Percentiles rank a stretch among this genome's conserved stretches.
Evolutionary conservation across 2,113 vertebrate species (phyloP).

Genomic region (Vulpes lagopus): DNA sequence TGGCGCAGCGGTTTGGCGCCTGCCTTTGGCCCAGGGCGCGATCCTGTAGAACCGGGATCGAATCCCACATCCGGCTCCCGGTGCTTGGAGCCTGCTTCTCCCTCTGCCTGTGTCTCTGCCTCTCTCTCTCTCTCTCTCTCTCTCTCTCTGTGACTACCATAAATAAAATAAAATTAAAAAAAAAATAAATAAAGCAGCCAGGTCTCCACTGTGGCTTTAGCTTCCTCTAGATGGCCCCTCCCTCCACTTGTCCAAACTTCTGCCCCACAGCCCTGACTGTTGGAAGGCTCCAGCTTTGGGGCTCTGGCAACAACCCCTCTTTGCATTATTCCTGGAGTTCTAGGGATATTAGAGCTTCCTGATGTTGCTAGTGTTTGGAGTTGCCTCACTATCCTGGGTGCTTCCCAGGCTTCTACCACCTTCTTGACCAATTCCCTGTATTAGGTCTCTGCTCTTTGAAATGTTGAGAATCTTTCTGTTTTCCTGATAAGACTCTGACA

Average conservation of each 20-base stretch:
- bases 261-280: neutral
- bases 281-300: neutral
- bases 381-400: neutral
- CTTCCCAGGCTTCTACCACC: neutral
- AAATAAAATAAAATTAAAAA: no score
- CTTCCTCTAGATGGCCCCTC: neutral
- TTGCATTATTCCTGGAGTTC: neutral
- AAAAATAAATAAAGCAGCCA: neutral
- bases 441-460: neutral
- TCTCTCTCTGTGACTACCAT: no score
- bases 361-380: neutral
- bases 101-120: no score
- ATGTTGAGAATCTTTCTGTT: neutral
- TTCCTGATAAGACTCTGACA: neutral
- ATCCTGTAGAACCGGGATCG: no score
- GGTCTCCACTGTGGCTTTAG: neutral
- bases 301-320: neutral
- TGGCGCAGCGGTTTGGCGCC: no score
- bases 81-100: no score
- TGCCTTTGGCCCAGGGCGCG: no score
- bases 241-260: neutral
- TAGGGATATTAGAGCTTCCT: neutral
- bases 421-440: neutral
- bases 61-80: no score
- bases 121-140: no score